These are phyloP conservation scores for Drosophila bunnanda DNA, from an alignment of 2,888 invertebrate species.

Conservation along the genomic window DNA sequence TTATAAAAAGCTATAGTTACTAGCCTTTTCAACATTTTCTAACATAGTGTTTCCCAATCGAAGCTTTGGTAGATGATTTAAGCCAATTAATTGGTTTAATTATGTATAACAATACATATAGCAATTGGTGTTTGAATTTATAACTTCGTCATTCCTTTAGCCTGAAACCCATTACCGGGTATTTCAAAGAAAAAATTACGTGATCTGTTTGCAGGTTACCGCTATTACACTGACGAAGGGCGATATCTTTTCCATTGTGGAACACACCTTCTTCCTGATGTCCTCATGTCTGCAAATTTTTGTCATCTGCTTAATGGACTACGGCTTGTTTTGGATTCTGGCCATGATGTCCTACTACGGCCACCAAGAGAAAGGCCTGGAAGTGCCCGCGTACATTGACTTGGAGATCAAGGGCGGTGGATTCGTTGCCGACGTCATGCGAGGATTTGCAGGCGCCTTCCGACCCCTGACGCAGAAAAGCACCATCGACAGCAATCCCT, in stretches of 20 bases:
- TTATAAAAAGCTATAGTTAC: too few relatives aligned
- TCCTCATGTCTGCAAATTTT: constrained; percentile 89
- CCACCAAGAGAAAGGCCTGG: constrained; percentile 84
- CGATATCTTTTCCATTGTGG: constrained; percentile 74
- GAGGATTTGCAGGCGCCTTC: constrained; percentile 87
- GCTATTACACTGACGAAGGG: constrained; percentile 68
- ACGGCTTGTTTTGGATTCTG: constrained; percentile 92
- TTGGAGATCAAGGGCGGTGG: constrained; percentile 89
- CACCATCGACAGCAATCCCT: constrained; percentile 88
- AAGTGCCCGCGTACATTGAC: constrained; percentile 86
- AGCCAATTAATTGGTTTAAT: too few relatives aligned
- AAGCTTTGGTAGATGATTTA: too few relatives aligned
- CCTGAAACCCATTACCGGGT: neutral
- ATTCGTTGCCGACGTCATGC: constrained; percentile 88
- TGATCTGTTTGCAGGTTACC: constrained; percentile 68
- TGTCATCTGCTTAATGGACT: constrained; percentile 91
- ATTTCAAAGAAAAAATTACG: neutral
- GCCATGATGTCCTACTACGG: constrained; percentile 85
- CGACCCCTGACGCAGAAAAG: constrained; percentile 85
- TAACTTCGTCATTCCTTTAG: too few relatives aligned
- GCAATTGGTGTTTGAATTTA: too few relatives aligned
- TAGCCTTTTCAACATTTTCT: too few relatives aligned
- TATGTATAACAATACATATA: too few relatives aligned
- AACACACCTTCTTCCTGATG: constrained; percentile 86
- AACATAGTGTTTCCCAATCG: too few relatives aligned